phyloP scores from a whole-genome alignment of 2,797 vertebrate genomes.

The Lithobates pipiens region DNA sequence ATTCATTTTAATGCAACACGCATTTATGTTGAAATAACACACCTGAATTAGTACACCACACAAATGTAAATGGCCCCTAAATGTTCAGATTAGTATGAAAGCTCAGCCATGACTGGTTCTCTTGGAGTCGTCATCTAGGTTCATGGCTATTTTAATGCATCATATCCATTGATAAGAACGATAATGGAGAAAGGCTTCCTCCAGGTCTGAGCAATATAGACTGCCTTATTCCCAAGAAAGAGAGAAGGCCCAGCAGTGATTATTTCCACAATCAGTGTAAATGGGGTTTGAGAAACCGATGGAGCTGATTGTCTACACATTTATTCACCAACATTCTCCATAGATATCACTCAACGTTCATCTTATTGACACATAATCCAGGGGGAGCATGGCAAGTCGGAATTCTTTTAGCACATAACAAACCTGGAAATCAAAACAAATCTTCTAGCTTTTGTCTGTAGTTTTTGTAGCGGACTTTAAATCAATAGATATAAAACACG shows the following conservation, averaged over 20 bases:
- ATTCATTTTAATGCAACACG: too few species aligned
- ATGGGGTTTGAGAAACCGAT: background rate
- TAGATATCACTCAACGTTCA: background rate
- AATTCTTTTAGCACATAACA: constrained; percentile 20
- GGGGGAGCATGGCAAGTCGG: background rate
- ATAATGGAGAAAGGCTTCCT: too few species aligned
- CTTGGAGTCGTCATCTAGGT: too few species aligned
- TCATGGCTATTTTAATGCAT: too few species aligned
- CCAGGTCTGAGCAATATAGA: background rate
- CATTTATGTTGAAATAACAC: too few species aligned
- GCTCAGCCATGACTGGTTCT: too few species aligned
- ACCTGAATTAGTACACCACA: too few species aligned
- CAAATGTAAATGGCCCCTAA: too few species aligned
- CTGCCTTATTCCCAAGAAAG: background rate
- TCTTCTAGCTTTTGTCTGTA: background rate
- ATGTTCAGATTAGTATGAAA: too few species aligned
- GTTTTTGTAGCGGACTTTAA: background rate
- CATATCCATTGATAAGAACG: too few species aligned
- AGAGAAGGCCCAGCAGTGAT: background rate
- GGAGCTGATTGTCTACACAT: background rate
- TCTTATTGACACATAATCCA: background rate
- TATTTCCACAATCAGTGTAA: background rate
- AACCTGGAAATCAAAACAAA: background rate
- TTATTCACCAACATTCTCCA: too few species aligned
- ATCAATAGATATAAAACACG: constrained; percentile 23